Base-by-base conservation (phyloP, 1,140 invertebrate genomes). In the Matsumurasca onukii region DNA sequence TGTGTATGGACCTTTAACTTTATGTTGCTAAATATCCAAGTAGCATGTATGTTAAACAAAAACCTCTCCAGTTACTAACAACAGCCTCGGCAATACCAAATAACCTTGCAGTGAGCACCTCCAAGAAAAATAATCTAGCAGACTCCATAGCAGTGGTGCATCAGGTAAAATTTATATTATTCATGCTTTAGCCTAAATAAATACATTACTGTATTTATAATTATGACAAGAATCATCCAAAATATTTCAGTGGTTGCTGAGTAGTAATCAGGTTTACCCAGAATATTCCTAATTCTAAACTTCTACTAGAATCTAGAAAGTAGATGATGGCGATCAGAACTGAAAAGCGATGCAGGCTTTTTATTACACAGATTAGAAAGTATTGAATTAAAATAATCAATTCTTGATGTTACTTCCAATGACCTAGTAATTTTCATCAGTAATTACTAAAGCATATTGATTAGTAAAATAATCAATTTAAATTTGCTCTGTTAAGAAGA, bases 71-170 rank as follows among this genome's bases (percentile, higher is more conserved):
- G 34, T 62, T 75, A 2, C 66, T 73, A 17, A 73, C 71, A 2
- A 71, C 71, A 25, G 73, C 74, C 15, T 74, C 74, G 39, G 74
- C 74, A 31, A 51, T 75, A 30, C 68, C 67, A 20, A 74, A 75
- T 61, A 75, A 75, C 59, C 62, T 75, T 24, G 67, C 70, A 5
- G 63, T 71, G 5, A 73, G 73, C 29, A 25, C 59, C 24, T 29
- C 67, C 0, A 57, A 57, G n/a, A 61, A 69, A 29, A 55, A 31
- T 3, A 45, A 68, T 30, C 48, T 49, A 34, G 59, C 70, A 25
- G 69, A 72, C 34, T 66, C 69, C 13, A 61, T 74, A 1, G 70
- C 68, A 30, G 73, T 74, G 30, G 71, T 75, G 20, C 74, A 75
- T 59, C 69, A 59, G 55, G 55, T 59, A 5, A 29, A 27, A 52